These are phyloP conservation scores for Rhyacophila evoluta DNA, from an alignment of 2,888 invertebrate genomes.

Conservation along the genomic window DNA sequence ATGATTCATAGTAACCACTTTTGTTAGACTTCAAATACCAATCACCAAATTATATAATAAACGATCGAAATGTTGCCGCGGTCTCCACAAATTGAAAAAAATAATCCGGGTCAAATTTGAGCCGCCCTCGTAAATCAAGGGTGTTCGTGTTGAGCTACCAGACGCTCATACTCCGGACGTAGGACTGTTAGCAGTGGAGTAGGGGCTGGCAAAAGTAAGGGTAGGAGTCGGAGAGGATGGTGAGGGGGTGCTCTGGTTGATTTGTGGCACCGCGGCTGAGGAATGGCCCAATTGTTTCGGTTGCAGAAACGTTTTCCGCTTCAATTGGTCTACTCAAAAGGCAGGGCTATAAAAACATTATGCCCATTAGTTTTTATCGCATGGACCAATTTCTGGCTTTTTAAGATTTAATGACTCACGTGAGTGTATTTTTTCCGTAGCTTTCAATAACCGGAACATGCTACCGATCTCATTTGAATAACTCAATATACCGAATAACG, in stretches of 20 bases:
- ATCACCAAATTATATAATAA: no score
- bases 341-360: conserved; percentile 24
- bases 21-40: no score
- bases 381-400: neutral
- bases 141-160: conserved; percentile 17
- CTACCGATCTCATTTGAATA: neutral
- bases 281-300: conserved; percentile 25
- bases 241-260: conserved; percentile 29
- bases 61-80: neutral
- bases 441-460: neutral
- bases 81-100: conserved; percentile 9
- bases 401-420: conserved; percentile 1
- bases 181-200: neutral
- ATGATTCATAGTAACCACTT: no score
- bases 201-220: no score
- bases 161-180: conserved; percentile 12
- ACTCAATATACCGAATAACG: no score
- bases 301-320: conserved; percentile 22
- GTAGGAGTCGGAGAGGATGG: neutral
- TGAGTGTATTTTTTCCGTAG: neutral
- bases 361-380: conserved; percentile 20
- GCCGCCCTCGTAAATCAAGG: conserved; percentile 21
- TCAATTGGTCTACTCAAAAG: conserved; percentile 19
- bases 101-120: conserved; percentile 3
- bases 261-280: conserved; percentile 30